Evolutionary conservation across 2,888 invertebrate genomes (phyloP), one percentile per base, ranked within the genome.

Genomic region (Tetramorium bicarinatum): DNA sequence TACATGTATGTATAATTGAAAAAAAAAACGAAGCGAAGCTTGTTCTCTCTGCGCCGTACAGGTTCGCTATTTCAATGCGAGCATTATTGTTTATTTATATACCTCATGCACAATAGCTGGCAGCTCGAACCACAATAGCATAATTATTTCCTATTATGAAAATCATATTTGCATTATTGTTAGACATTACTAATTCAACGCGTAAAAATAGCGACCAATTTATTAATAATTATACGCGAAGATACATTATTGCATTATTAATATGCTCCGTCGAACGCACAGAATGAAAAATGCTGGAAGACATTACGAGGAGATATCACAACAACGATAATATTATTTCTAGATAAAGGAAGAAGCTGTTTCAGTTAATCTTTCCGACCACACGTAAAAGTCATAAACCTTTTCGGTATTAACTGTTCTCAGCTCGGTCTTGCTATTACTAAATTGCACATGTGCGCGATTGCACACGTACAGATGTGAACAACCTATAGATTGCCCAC

Each of bases 401-500:
- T 66, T 18, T 66, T 25, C 38, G 38, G 8, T 2, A 64, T 49
- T 75, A 64, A 64, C 66, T 11, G 15, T 62, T 44, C 18, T 21
- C 21, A 38, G 3, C 25, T 6, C 18, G 25, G 38, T 67, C 29
- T 56, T 54, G 15, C 67, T 56, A 67, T 54, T 76, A n/a, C 25
- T 25, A 66, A 52, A 66, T 59, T 66, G 66, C 66, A 56, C 41
- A 44, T 4, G 67, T 81, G 66, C 56, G n/a, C 47, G 18, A 66
- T 25, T 18, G 66, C 3, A 61, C 41, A 72, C 34, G n/a, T 74
- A n/a, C 61, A 38, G 44, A 75, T n/a, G 61, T 29, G 67, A 15
- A 9, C 61, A 64, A 82, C 69, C 54, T 41, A 67, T 81, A 83
- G 64, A 72, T 66, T 34, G 82, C 82, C 82, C 87, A 38, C 49